Percentiles rank a stretch among this genome's conserved stretches.
phyloP scores from a whole-genome alignment of 2,797 vertebrate genomes.

The Neoniphon sammara region DNA sequence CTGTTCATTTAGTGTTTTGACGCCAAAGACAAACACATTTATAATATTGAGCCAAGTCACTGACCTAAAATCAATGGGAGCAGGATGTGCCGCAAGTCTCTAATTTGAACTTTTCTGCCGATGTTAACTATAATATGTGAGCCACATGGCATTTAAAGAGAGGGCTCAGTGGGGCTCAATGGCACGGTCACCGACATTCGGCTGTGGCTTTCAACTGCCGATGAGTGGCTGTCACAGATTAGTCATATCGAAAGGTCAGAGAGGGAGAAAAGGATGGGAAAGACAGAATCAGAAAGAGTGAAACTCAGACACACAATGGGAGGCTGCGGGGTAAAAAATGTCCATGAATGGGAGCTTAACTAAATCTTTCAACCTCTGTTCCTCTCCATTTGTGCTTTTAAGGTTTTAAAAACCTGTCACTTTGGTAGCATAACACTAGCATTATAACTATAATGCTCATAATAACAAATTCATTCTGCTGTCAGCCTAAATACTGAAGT shows the following conservation, averaged over 20 bases:
- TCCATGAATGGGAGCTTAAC: not conserved
- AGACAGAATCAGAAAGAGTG: conserved; percentile 22
- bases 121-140: conserved; percentile 23
- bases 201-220: conserved; percentile 33
- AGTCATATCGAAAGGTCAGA: conserved; percentile 49
- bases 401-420: not conserved
- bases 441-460: not conserved
- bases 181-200: conserved; percentile 31
- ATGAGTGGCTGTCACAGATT: conserved; percentile 36
- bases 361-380: no score
- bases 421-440: not conserved
- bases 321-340: not conserved
- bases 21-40: not conserved
- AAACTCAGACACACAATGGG: conserved; percentile 10
- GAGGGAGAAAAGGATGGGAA: not conserved
- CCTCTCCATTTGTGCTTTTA: not conserved
- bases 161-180: conserved; percentile 25
- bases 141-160: conserved; percentile 35
- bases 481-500: no score
- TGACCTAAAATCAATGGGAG: conserved; percentile 8
- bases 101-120: conserved; percentile 33
- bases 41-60: conserved; percentile 8
- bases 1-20: conserved; percentile 1
- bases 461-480: no score
- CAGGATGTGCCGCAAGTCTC: not conserved